Base-by-base conservation (phyloP, 2,888 invertebrate species). In the Stenodema calcarata region DNA sequence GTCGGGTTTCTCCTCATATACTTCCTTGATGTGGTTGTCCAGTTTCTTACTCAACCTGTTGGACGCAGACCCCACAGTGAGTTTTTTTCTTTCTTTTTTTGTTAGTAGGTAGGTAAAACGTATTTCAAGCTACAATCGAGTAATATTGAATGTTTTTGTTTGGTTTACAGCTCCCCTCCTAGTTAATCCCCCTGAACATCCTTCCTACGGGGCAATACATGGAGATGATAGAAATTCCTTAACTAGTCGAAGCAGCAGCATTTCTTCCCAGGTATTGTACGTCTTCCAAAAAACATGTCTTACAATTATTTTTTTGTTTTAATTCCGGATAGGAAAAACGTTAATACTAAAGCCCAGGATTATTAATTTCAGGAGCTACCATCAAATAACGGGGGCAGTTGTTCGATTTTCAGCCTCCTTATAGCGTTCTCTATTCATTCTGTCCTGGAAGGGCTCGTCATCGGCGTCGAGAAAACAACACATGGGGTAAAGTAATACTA, bases 391-490 rank as follows among this genome's bases (percentile, higher is more conserved):
- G 16, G 42, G 27, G 23, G 42, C 0, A 78, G 23, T 7, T 88
- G 88, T 75, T 50, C 86, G 42, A 81, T 86, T 11, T 90, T 95
- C 14, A 95, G 95, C 0, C 91, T 96, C 79, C 91, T 96, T 27
- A 92, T 94, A 41, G 96, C 96, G 0, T 91, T 97, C 82, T 95
- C 95, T 0, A 93, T 96, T 87, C 97, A 97, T 90, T 94, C 96
- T 23, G 91, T 96, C 16, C 91, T 96, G 88, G 96, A 97, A 90
- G 97, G 97, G 0, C 90, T 96, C 82, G 96, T 96, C 0, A 95
- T 97, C 89, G 97, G 97, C 0, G 91, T 97, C 50, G 96, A 96
- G 90, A 92, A 92, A 86, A 92, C 93, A 16, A 90, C 94, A 16
- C 91, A 93, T 1, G 93, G 94, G 92, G 95, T 95, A 90, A 88